Base-by-base conservation (phyloP, 2,113 vertebrate genomes). In the Bucco capensis region DNA sequence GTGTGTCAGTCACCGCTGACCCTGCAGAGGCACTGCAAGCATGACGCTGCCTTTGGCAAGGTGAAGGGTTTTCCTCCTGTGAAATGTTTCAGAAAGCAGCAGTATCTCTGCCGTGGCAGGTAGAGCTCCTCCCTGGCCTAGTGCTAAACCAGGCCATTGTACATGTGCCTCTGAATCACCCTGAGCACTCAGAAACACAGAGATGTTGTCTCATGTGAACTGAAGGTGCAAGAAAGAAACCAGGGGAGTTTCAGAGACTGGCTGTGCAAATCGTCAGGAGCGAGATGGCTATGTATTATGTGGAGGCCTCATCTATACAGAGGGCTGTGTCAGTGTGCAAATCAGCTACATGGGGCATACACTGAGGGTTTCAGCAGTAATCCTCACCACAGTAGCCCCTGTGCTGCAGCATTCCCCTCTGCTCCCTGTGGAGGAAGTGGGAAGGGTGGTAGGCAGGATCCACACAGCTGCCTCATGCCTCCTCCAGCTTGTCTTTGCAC, bases 71-170 rank as follows among this genome's bases (percentile, higher is more conserved):
- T 92, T 90, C 91, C 72, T 89, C 72, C 71, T 76, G 69, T 66
- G 85, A 94, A 92, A 44, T 23, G 51, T 74, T 91, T 91, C 72
- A 60, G 82, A 80, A 86, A 77, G 82, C 75, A 83, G 78, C 50
- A 80, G 46, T 64, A 42, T 35, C 37, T 93, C 67, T 93, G 94
- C 89, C 44, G 37, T 62, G 88, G 79, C 93, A 95, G 82, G 94
- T 38, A 86, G 60, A 83, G 50, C 91, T 94, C 89, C 95, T 96
- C 91, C 90, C 93, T 10, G 10, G 67, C 47, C 50, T 93, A 4
- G 2, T 19, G 2, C 93, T 92, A 56, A 83, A 85, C 50, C 82
- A 83, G 56, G 60, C 56, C 62, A 33, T 85, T 76, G 64, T 94
- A 87, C 6, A 0, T 38, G 38, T 40, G 22, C 62, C 60, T 70